Percentiles rank a stretch among this genome's conserved stretches.
These are phyloP conservation scores for Diachasmimorpha longicaudata DNA, from an alignment of 1,140 invertebrate genomes.

Conservation along the genomic window DNA sequence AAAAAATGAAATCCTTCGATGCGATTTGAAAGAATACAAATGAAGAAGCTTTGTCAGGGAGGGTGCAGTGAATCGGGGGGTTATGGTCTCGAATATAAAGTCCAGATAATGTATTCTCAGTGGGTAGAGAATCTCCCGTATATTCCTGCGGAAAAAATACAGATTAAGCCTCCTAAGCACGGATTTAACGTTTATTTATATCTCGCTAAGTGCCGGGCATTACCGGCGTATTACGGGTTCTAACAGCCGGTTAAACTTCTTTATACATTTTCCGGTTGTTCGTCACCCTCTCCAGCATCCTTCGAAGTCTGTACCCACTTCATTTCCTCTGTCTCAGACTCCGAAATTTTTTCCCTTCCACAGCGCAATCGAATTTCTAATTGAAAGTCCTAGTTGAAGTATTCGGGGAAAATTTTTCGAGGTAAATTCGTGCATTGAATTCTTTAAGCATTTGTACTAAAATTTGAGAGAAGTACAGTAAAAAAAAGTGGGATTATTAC, in stretches of 20 bases:
- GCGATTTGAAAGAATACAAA: constrained; percentile 29
- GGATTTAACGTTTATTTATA: constrained; percentile 65
- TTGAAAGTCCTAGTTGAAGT: too few species aligned
- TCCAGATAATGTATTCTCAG: constrained; percentile 11
- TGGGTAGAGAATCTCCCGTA: constrained; percentile 10
- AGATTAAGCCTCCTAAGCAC: constrained; percentile 62
- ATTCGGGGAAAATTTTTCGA: too few species aligned
- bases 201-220: constrained; percentile 59
- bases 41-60: neutral
- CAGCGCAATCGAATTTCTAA: too few species aligned
- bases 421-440: too few species aligned
- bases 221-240: constrained; percentile 58
- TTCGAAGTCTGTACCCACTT: neutral
- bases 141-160: constrained; percentile 53
- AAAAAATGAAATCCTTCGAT: neutral
- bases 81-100: constrained; percentile 13
- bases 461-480: too few species aligned
- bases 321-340: constrained; percentile 11
- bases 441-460: too few species aligned
- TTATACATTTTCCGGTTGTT: constrained; percentile 25
- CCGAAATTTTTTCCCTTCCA: neutral
- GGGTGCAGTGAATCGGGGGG: neutral
- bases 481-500: too few species aligned
- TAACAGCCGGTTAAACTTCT: constrained; percentile 54
- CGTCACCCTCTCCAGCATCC: neutral